These are phyloP conservation scores for Drosophila histrio DNA, from an alignment of 2,888 invertebrate species.

Conservation along the genomic window DNA sequence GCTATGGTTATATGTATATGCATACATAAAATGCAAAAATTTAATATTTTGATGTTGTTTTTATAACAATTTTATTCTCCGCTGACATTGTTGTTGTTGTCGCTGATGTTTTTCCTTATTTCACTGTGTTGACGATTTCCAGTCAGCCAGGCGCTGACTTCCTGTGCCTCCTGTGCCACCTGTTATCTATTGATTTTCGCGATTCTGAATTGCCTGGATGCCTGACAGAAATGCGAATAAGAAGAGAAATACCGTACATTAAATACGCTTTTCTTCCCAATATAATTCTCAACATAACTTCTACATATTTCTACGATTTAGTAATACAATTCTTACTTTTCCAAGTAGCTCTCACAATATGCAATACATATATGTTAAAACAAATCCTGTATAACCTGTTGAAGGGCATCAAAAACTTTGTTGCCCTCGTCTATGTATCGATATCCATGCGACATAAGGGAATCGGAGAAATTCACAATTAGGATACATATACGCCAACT, in stretches of 20 bases:
- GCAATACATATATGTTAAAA: not conserved
- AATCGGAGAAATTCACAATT: slow-evolving; percentile 27
- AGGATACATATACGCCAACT: slow-evolving; percentile 24
- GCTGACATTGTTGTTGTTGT: slow-evolving; percentile 34
- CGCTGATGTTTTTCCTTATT: slow-evolving; percentile 21
- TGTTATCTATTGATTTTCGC: slow-evolving; percentile 78
- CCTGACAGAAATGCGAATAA: slow-evolving; percentile 20
- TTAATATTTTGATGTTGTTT: slow-evolving; percentile 73
- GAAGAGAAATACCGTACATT: not conserved
- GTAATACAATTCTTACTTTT: not conserved
- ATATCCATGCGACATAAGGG: slow-evolving; percentile 6
- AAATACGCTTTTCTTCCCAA: slow-evolving; percentile 30
- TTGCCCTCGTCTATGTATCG: not conserved
- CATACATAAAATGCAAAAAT: slow-evolving; percentile 55
- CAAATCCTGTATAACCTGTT: not conserved
- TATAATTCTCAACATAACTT: not conserved
- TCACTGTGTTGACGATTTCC: slow-evolving; percentile 39
- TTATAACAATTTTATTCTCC: slow-evolving; percentile 73
- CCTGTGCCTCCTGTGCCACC: slow-evolving; percentile 68
- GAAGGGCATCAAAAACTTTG: not conserved
- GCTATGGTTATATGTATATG: not conserved
- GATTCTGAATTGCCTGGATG: slow-evolving; percentile 50
- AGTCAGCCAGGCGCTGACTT: slow-evolving; percentile 31
- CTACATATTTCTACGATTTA: not conserved
- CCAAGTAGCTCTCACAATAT: not conserved